These are phyloP conservation scores for Nephila pilipes DNA, from an alignment of 1,140 invertebrate genomes.

Conservation along the genomic window DNA sequence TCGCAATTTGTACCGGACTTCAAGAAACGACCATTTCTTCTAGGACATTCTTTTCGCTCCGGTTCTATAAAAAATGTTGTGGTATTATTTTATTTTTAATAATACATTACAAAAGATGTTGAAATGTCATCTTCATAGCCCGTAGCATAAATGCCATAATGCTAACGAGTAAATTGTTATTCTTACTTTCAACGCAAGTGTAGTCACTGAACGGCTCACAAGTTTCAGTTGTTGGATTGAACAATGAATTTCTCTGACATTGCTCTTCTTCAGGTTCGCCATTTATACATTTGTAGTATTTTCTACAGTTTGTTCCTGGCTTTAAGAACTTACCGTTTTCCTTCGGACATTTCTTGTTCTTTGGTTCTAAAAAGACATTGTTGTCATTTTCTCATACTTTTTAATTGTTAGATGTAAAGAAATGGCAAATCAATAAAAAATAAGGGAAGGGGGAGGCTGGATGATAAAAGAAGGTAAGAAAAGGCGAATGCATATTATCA, in stretches of 20 bases:
- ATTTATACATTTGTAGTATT: conserved; percentile 59
- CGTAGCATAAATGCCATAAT: no score
- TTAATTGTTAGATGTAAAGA: no score
- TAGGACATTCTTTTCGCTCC: conserved; percentile 14
- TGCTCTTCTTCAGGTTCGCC: conserved; percentile 29
- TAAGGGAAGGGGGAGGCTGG: no score
- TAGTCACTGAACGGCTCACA: not conserved
- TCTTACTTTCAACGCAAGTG: conserved; percentile 60
- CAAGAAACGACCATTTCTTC: conserved; percentile 43
- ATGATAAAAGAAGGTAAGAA: no score
- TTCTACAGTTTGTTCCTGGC: conserved; percentile 21
- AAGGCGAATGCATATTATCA: not conserved
- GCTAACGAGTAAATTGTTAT: no score
- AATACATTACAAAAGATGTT: no score
- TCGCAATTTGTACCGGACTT: conserved; percentile 29
- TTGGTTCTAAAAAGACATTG: conserved; percentile 16
- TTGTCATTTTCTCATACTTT: no score
- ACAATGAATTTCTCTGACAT: not conserved
- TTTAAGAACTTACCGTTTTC: conserved; percentile 63
- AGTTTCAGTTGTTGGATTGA: conserved; percentile 7
- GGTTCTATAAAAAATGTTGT: conserved; percentile 38
- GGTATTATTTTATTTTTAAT: not conserved
- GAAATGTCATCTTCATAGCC: no score
- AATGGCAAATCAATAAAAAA: no score
- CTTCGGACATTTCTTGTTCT: conserved; percentile 38